These are phyloP conservation scores for Luscinia luscinia DNA, from an alignment of 2,797 vertebrate species.

Conservation along the genomic window DNA sequence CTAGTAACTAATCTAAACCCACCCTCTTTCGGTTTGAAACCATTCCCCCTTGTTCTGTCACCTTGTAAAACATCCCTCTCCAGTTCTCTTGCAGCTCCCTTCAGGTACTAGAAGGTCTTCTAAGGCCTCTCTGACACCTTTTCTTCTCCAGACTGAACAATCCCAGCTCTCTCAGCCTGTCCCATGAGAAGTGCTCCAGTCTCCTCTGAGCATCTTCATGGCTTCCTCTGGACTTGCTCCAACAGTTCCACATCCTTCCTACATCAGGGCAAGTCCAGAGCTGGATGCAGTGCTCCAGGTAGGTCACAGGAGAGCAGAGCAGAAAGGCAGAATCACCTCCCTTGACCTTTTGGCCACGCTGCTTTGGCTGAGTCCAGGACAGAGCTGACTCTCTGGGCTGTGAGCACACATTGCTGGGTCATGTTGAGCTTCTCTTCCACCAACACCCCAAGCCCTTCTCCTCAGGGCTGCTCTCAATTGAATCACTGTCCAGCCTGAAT, in stretches of 20 bases:
- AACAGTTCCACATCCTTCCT: not conserved
- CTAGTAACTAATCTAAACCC: not conserved
- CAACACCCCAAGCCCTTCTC: not conserved
- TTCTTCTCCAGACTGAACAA: not conserved
- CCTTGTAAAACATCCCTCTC: not conserved
- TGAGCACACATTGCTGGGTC: not conserved
- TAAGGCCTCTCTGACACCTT: not conserved
- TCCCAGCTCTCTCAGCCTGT: not conserved
- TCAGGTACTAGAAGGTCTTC: not conserved
- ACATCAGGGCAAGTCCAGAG: not conserved
- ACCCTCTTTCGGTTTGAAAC: not conserved
- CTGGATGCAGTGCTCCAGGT: not conserved
- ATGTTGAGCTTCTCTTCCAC: not conserved
- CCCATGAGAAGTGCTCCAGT: not conserved
- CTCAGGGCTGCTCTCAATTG: not conserved
- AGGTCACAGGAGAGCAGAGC: not conserved
- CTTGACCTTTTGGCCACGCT: accelerated
- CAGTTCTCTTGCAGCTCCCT: not conserved
- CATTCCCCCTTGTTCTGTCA: not conserved
- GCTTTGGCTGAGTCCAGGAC: not conserved
- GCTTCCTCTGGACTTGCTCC: not conserved
- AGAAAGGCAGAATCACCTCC: not conserved
- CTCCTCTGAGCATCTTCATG: not conserved
- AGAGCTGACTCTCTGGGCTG: not conserved
- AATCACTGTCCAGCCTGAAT: not conserved